Evolutionary conservation across 1,140 invertebrate species (phyloP).

Genomic region (Harpegnathos saltator): DNA sequence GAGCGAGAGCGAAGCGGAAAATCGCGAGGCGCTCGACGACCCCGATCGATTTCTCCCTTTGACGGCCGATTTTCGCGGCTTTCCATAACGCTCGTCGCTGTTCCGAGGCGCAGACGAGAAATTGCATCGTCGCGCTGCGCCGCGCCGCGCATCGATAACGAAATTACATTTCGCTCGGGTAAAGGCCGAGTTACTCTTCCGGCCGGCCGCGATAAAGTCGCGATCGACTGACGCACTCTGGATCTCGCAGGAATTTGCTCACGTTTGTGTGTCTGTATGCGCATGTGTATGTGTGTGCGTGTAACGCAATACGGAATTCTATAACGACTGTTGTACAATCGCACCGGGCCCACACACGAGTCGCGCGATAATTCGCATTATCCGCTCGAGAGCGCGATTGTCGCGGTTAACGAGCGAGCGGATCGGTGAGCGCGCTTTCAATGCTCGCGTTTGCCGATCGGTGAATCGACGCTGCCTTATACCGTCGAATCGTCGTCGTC

Average conservation of each 20-base stretch:
- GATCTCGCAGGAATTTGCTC: not conserved
- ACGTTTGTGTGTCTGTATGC: not conserved
- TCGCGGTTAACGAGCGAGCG: not conserved
- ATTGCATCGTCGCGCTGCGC: constrained; percentile 30
- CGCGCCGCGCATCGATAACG: constrained; percentile 31
- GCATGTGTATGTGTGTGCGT: no score
- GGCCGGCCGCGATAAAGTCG: constrained; percentile 44
- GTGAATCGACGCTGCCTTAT: not conserved
- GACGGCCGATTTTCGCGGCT: constrained; percentile 23
- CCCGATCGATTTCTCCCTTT: constrained; percentile 29
- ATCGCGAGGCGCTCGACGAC: not conserved
- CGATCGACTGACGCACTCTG: not conserved
- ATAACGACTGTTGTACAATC: not conserved
- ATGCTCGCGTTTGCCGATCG: no score
- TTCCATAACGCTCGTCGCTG: constrained; percentile 19
- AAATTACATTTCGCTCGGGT: constrained; percentile 49
- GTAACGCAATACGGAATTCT: not conserved
- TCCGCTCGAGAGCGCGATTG: not conserved
- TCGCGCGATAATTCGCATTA: not conserved
- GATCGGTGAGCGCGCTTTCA: no score
- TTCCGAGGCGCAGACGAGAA: constrained; percentile 31
- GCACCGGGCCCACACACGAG: not conserved
- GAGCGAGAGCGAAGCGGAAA: no score
- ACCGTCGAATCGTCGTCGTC: no score
- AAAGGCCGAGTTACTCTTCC: constrained; percentile 49